phyloP scores from a whole-genome alignment of 2,888 invertebrate genomes.

The Scaptomyza parva region DNA sequence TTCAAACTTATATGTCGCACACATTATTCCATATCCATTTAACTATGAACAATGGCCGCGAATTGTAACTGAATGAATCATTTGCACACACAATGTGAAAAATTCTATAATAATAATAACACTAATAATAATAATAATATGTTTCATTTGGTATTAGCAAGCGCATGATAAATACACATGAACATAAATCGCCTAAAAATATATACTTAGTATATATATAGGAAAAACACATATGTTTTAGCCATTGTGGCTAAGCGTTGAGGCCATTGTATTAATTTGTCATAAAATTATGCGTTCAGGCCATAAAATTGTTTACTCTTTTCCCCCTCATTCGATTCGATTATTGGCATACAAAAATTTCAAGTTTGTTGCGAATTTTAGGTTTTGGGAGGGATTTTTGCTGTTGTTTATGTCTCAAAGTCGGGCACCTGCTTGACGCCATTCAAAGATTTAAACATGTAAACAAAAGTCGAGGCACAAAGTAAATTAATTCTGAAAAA shows the following conservation, averaged over 20 bases:
- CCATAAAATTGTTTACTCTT: slow-evolving; percentile 46
- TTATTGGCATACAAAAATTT: slow-evolving; percentile 11
- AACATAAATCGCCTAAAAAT: slow-evolving; percentile 60
- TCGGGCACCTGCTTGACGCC: slow-evolving; percentile 58
- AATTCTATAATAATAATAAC: slow-evolving; percentile 59
- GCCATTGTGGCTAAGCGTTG: slow-evolving; percentile 25
- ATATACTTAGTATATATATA: background rate
- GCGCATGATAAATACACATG: slow-evolving; percentile 68
- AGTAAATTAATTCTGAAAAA: slow-evolving; percentile 41
- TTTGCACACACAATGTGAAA: slow-evolving; percentile 68
- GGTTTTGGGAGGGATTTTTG: slow-evolving; percentile 15
- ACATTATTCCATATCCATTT: too few relatives aligned
- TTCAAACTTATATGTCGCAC: slow-evolving; percentile 63
- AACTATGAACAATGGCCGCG: slow-evolving; percentile 60
- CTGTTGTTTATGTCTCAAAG: slow-evolving; percentile 14
- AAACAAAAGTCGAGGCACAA: slow-evolving; percentile 48
- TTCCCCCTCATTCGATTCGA: too few relatives aligned
- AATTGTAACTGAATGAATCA: slow-evolving; percentile 72
- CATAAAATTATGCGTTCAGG: slow-evolving; percentile 73
- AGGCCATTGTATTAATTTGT: slow-evolving; percentile 74
- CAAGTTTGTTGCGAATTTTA: slow-evolving; percentile 30
- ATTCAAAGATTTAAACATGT: slow-evolving; percentile 15
- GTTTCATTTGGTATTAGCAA: slow-evolving; percentile 63
- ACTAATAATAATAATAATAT: slow-evolving; percentile 74
- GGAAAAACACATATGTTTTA: slow-evolving; percentile 49